Base-by-base conservation (phyloP, 2,797 vertebrate species). In the Myotis vivesi region DNA sequence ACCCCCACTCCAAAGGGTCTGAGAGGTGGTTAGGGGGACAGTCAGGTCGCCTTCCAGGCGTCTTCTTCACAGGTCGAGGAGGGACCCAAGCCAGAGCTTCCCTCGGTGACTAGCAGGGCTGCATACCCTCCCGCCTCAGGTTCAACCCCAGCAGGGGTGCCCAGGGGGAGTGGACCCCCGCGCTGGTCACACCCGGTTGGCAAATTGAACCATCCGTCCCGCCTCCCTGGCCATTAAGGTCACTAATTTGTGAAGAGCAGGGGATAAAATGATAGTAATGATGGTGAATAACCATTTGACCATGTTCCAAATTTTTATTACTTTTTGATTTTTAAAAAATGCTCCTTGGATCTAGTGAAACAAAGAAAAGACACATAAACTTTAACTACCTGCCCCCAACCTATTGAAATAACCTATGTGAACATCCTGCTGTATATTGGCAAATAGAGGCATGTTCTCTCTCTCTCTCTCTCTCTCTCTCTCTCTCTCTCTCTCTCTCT, bases 1-100 rank as follows among this genome's bases (percentile, higher is more conserved):
- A 4, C 10, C 10, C 53, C n/a, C 7, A 3, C 4, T 20, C 15
- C 0, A 0, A 4, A 23, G 25, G 17, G 8, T 9, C 66, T 8
- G n/a, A 49, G 16, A 16, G 8, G 25, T 25, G 4, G 5, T 53
- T n/a, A 20, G 6, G 30, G 23, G 20, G 41, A 46, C 15, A 85
- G 49, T n/a, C 4, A 28, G 44, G 2, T 49, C 11, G 3, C 30
- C 16, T 75, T 75, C 23, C 75, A 30, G n/a, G 9, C 46, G 10
- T 28, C 15, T 30, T 79, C 28, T 69, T 77, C 72, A 23, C 53
- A 36, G 57, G 13, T 55, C 59, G 16, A 81, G 22, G 22, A 49
- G 41, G 38, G 23, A 1, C 55, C 9, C 33, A 36, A 87, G 44
- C 64, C 9, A 69, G 41, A 36, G 55, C 28, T 44, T 19, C 62